Base-by-base conservation (phyloP, 2,113 vertebrate genomes). In the Lichenostomus cassidix region DNA sequence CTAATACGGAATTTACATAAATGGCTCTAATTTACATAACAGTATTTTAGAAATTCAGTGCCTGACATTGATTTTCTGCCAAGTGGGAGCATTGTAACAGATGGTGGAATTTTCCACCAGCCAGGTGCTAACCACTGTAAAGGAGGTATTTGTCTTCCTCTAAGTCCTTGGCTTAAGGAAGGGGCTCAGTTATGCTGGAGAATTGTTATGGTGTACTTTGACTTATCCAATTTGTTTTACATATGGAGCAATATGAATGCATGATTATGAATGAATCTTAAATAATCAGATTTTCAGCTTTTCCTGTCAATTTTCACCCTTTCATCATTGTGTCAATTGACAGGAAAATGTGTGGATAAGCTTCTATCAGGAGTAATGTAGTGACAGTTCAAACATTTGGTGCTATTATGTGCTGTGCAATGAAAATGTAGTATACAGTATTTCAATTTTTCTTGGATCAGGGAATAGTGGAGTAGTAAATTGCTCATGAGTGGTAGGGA, bases 81-180 rank as follows among this genome's bases (percentile, higher is more conserved):
- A 96, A 96, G 84, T 88, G 85, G 76, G 68, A 94, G 52, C 81
- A 87, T 89, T 92, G 83, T 90, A 74, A 79, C 92, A 97, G 90
- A 95, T 97, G 93, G 90, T 7, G 71, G 90, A 90, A 95, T 92
- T 95, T 94, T 90, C 84, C 80, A 90, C 63, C 78, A 81, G 80
- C 85, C 95, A 96, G 80, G 80, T 97, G 82, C 90, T 93, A 90
- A 92, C 95, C 53, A 68, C 58, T 96, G 87, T 89, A 92, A 65
- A 85, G 83, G 83, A 95, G 78, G 20, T 88, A 64, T 94, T 95
- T 91, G 82, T 92, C 87, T 89, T 92, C n/a, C 56, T 4, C 12
- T 87, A 76, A 88, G 42, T 92, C 70, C 64, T 90, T 92, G 82
- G 69, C 90, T 97, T 94, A 94, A 94, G 50, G 59, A 73, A 49